These are phyloP conservation scores for Daktulosphaira vitifoliae DNA, from an alignment of 1,140 invertebrate genomes.

Conservation along the genomic window DNA sequence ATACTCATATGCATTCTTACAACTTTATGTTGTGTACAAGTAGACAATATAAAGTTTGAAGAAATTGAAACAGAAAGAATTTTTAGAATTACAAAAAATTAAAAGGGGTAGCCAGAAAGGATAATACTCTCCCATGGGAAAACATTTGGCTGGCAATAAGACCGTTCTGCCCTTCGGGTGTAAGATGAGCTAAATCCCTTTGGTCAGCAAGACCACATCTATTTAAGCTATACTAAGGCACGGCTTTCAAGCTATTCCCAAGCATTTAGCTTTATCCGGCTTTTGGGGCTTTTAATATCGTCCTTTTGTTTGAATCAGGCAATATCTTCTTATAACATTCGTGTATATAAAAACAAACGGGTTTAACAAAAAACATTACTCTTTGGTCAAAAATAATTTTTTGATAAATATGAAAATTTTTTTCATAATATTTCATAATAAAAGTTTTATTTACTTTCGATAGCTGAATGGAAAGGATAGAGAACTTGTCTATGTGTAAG, in stretches of 20 bases:
- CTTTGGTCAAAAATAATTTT: too few relatives aligned
- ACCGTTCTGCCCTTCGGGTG: slow-evolving; percentile 14
- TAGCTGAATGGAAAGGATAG: too few relatives aligned
- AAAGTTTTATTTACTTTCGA: too few relatives aligned
- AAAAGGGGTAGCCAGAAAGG: neutral
- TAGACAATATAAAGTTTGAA: too few relatives aligned
- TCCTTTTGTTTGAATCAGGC: slow-evolving; percentile 29
- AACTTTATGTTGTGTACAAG: too few relatives aligned
- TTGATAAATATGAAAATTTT: too few relatives aligned
- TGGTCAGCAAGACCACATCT: slow-evolving; percentile 31
- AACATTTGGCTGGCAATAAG: slow-evolving; percentile 9
- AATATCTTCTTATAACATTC: neutral
- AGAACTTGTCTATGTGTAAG: too few relatives aligned
- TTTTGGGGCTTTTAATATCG: slow-evolving; percentile 33
- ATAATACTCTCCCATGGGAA: slow-evolving; percentile 30
- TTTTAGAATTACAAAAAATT: neutral
- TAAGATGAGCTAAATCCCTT: slow-evolving; percentile 31
- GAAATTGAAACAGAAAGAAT: neutral
- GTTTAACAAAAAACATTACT: too few relatives aligned
- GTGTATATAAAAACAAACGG: too few relatives aligned
- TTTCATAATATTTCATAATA: too few relatives aligned
- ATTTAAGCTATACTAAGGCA: slow-evolving; percentile 29
- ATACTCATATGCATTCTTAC: too few relatives aligned
- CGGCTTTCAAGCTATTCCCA: slow-evolving; percentile 27
- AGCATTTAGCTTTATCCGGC: slow-evolving; percentile 34